phyloP scores from a whole-genome alignment of 2,797 vertebrate species.

The Galago senegalensis region DNA sequence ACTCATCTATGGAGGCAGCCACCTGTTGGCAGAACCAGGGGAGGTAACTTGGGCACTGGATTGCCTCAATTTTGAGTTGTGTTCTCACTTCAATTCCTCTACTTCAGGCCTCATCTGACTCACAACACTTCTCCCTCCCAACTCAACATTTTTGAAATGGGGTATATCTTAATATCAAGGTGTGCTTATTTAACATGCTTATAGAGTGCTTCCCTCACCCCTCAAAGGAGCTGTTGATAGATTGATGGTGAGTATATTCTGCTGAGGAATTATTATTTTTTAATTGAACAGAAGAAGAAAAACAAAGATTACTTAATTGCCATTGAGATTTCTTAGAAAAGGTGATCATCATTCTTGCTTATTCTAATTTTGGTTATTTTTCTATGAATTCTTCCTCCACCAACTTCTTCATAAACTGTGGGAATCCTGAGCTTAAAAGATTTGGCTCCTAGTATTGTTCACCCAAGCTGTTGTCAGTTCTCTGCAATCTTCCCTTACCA shows the following conservation, averaged over 20 bases:
- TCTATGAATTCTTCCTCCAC: not conserved
- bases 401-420: not conserved
- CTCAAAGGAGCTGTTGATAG: not conserved
- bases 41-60: not conserved
- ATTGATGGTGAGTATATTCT: not conserved
- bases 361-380: slow-evolving; percentile 47
- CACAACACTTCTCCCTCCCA: not conserved
- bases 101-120: accelerated
- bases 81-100: not conserved
- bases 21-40: not conserved
- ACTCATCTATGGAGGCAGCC: accelerated
- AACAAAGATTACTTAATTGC: slow-evolving; percentile 36
- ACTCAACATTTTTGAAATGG: not conserved
- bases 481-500: not conserved
- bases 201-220: not conserved
- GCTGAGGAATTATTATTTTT: slow-evolving; percentile 1
- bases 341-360: not conserved
- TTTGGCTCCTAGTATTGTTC: not conserved
- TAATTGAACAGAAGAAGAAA: not conserved
- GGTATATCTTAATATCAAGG: not conserved
- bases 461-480: not conserved
- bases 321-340: not conserved
- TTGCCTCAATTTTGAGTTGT: not conserved
- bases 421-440: not conserved
- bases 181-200: not conserved